These are phyloP conservation scores for Eretmochelys imbricata DNA, from an alignment of 2,113 vertebrate species.

Conservation along the genomic window DNA sequence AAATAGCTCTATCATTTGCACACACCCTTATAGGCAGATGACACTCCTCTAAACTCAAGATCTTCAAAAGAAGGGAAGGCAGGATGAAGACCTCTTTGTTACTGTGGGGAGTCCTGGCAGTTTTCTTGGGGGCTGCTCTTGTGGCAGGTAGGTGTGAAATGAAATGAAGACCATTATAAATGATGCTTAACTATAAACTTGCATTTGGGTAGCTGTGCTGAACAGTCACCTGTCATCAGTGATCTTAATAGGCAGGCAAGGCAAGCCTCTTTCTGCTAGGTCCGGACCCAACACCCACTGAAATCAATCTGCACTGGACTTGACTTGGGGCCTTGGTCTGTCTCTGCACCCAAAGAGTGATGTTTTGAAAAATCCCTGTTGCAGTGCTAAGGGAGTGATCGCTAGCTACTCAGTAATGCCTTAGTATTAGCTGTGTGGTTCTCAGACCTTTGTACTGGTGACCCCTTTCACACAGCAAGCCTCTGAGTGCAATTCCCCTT, in stretches of 20 bases:
- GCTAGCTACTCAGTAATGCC: background rate
- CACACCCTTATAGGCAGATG: conserved; percentile 65
- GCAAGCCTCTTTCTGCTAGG: background rate
- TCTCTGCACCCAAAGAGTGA: background rate
- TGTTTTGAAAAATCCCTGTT: background rate
- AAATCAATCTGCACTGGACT: rapidly evolving
- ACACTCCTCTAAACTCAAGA: conserved; percentile 9
- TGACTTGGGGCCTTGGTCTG: background rate
- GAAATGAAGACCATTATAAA: background rate
- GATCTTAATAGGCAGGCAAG: background rate
- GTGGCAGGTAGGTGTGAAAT: conserved; percentile 78
- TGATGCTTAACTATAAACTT: rapidly evolving
- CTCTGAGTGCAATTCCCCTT: too few relatives aligned
- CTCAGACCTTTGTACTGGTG: too few relatives aligned
- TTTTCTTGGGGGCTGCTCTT: conserved; percentile 65
- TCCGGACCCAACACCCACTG: background rate
- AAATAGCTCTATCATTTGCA: conserved; percentile 65
- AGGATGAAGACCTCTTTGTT: conserved; percentile 76
- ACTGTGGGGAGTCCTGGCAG: conserved; percentile 40
- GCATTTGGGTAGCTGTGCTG: rapidly evolving
- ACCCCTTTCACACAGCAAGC: too few relatives aligned
- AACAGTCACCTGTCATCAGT: background rate
- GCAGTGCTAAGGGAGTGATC: background rate
- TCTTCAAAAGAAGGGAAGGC: conserved; percentile 73
- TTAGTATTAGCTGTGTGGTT: background rate